Conservation (phyloP, 2,888 invertebrate species). For the Limnephilus auricula region DNA sequence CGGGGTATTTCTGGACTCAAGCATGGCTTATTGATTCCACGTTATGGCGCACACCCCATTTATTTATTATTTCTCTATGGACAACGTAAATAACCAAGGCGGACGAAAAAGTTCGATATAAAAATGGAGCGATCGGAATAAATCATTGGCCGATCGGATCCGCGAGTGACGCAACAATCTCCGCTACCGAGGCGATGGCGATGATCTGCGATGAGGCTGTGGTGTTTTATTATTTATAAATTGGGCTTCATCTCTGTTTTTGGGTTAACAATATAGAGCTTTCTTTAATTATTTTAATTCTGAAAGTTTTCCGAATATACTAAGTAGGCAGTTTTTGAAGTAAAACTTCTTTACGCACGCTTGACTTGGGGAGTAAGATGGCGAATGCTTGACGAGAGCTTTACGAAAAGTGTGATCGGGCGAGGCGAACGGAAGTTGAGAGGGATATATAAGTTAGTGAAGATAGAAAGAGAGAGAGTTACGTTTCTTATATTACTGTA, state of each 20-base stretch:
- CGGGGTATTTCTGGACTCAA: conserved; percentile 31
- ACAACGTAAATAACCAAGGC: conserved; percentile 40
- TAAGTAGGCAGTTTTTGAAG: neutral
- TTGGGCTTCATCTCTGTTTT: neutral
- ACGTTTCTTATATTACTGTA: too few species aligned
- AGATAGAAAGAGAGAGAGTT: too few species aligned
- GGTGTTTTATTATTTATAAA: neutral
- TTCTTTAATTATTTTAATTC: neutral
- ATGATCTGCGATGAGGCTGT: neutral
- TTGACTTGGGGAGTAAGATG: too few species aligned
- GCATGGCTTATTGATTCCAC: conserved; percentile 44
- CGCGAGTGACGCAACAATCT: neutral
- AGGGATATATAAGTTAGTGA: too few species aligned
- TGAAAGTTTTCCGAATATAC: neutral
- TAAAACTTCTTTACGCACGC: too few species aligned
- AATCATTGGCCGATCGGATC: neutral
- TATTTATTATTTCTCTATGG: conserved; percentile 45
- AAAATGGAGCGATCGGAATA: conserved; percentile 23
- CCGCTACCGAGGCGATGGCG: neutral
- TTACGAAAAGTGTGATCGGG: too few species aligned
- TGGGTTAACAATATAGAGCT: neutral
- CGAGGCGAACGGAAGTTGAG: too few species aligned
- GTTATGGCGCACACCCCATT: conserved; percentile 28
- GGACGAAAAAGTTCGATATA: conserved; percentile 35
- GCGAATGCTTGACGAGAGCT: too few species aligned